A percentile compares a stretch with the other conserved stretches of the same genome.
These are phyloP conservation scores for Glaucomys volans DNA, from an alignment of 2,113 vertebrate species.

Conservation along the genomic window DNA sequence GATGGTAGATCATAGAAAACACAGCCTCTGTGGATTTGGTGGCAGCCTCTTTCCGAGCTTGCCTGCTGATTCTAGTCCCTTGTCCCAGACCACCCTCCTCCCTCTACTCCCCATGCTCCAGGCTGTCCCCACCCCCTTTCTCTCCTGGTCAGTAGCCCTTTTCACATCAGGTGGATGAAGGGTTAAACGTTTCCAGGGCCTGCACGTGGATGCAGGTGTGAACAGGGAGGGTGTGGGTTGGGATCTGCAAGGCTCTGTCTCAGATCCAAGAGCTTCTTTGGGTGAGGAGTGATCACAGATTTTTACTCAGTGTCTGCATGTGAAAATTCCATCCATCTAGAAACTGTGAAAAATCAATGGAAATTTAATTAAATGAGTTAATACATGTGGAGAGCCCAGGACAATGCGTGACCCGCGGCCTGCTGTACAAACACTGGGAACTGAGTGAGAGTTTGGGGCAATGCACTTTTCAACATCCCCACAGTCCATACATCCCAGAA, in stretches of 20 bases:
- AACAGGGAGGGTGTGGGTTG: constrained; percentile 50
- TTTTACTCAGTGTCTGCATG: constrained; percentile 53
- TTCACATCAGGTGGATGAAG: not conserved
- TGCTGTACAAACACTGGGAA: constrained; percentile 4
- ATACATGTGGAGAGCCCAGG: not conserved
- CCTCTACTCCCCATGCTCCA: not conserved
- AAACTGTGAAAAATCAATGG: constrained; percentile 38
- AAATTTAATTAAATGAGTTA: constrained; percentile 73
- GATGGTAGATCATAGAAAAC: not conserved
- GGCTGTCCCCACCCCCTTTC: not conserved
- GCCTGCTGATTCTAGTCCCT: not conserved
- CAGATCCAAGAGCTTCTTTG: constrained; percentile 47
- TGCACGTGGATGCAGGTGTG: constrained; percentile 36
- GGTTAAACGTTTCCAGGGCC: constrained; percentile 40
- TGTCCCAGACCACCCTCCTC: not conserved
- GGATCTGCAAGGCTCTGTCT: constrained; percentile 55
- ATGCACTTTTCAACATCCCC: not conserved
- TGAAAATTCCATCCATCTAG: constrained; percentile 58
- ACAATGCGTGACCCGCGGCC: not conserved
- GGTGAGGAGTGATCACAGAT: constrained; percentile 37
- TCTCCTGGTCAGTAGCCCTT: not conserved
- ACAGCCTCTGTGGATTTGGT: not conserved
- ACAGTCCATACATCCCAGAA: not conserved
- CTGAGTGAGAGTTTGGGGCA: constrained; percentile 28
- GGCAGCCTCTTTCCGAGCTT: not conserved